A percentile compares a stretch with the other conserved stretches of the same genome.
Evolutionary conservation across 2,888 invertebrate species (phyloP).

Genomic region (Idaea aversata): DNA sequence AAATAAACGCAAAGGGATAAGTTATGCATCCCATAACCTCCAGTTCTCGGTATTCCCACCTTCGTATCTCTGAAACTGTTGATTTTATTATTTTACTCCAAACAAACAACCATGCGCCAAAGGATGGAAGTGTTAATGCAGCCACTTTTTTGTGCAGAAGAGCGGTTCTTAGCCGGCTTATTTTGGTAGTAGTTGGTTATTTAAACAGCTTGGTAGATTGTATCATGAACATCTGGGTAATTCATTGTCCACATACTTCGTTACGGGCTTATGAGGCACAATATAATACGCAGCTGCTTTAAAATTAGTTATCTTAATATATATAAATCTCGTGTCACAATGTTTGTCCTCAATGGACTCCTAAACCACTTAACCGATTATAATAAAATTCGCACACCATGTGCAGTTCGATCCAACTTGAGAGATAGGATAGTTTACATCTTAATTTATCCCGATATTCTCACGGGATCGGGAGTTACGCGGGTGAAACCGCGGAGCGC

Average conservation of each 20-base stretch:
- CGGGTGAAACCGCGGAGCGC: too few relatives aligned
- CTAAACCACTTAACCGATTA: too few relatives aligned
- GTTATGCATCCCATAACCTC: conserved; percentile 17
- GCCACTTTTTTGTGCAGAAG: background rate
- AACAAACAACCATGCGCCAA: background rate
- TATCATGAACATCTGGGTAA: background rate
- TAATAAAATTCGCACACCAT: too few relatives aligned
- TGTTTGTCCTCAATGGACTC: too few relatives aligned
- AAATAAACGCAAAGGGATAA: conserved; percentile 17
- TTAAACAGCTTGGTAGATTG: background rate
- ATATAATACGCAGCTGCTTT: background rate
- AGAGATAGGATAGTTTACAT: too few relatives aligned
- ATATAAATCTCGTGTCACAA: too few relatives aligned
- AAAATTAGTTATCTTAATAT: too few relatives aligned
- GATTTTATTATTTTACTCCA: conserved; percentile 6
- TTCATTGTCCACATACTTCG: background rate
- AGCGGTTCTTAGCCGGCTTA: background rate
- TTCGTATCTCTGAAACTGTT: conserved; percentile 14
- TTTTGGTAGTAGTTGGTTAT: background rate
- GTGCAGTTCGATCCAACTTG: too few relatives aligned
- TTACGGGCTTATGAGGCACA: background rate
- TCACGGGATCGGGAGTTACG: too few relatives aligned
- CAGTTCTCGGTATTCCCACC: conserved; percentile 23
- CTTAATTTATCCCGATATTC: too few relatives aligned
- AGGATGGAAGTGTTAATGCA: background rate